Base-by-base conservation (phyloP, 2,797 vertebrate genomes). In the Sebastes glaucus region DNA sequence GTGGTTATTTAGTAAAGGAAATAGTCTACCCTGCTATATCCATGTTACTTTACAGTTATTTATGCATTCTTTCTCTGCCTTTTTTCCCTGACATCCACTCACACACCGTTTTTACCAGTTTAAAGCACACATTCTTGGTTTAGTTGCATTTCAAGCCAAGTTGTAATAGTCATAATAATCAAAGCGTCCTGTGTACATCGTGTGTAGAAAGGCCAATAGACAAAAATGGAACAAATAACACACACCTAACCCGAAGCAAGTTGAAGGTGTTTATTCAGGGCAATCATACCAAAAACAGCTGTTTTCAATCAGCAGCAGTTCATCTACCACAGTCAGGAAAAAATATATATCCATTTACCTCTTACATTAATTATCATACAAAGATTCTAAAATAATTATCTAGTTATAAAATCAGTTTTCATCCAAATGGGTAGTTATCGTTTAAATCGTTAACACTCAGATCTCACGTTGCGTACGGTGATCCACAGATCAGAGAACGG, bases 271-370 rank as follows among this genome's bases (percentile, higher is more conserved):
- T 95, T 94, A 94, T 92, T 93, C 32, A 55, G 8, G 22, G 22
- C 11, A 32, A 55, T 72, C 11, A 87, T 78, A 70, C 20, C 66
- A 87, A 91, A 92, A 86, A 84, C 79, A 88, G 77, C 71, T 77
- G 56, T 79, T 72, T 76, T 80, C 57, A 83, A 49, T 77, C 53
- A 87, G 57, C 77, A 85, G 71, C 18, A 80, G 9, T 67, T 88
- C 2, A 64, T 84, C 60, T 79, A 72, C 35, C 18, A 74, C 18
- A 73, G 68, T 67, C 60, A 82, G 23, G 42, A 83, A 84, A 90
- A 91, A 90, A 93, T 82, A 91, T 87, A 89, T 85, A 87, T 79
- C 74, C 35, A 85, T 85, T 82, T 74, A 80, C 60, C 71, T 77
- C 32, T 80, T 78, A 53, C 81, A 84, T 84, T 87, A 60, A 66